Evolutionary conservation across 2,888 invertebrate species (phyloP).

Genomic region (Thymelicus lineola): DNA sequence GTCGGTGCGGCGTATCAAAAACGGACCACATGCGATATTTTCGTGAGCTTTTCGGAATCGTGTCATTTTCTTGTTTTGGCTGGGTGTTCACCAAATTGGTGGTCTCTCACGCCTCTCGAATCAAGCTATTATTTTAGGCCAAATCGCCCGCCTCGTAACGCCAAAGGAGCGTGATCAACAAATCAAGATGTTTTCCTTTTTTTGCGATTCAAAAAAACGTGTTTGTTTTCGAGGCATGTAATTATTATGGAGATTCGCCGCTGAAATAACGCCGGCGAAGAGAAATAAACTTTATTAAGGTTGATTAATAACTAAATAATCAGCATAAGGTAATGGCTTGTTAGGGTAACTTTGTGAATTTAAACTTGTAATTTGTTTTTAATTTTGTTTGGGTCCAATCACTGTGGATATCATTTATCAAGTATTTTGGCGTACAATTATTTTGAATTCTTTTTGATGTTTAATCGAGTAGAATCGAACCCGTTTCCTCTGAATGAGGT

Average conservation of each 20-base stretch:
- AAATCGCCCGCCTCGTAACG: slow-evolving; percentile 66
- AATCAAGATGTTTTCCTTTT: slow-evolving; percentile 65
- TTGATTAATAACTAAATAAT: slow-evolving; percentile 60
- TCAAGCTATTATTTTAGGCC: slow-evolving; percentile 76
- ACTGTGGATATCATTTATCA: slow-evolving; percentile 18
- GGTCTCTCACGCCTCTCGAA: slow-evolving; percentile 78
- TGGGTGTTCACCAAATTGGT: slow-evolving; percentile 77
- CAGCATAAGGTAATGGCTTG: slow-evolving; percentile 47
- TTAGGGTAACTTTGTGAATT: slow-evolving; percentile 40
- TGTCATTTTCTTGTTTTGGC: slow-evolving; percentile 61
- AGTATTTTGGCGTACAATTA: slow-evolving; percentile 8
- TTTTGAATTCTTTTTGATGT: not conserved
- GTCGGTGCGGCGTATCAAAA: slow-evolving; percentile 75
- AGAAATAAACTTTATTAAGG: slow-evolving; percentile 62
- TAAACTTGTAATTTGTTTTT: slow-evolving; percentile 26
- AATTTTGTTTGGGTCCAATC: slow-evolving; percentile 16
- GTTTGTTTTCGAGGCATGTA: slow-evolving; percentile 81
- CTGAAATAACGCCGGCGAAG: slow-evolving; percentile 58
- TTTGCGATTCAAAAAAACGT: slow-evolving; percentile 63
- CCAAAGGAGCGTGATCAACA: slow-evolving; percentile 74
- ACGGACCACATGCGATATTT: slow-evolving; percentile 79
- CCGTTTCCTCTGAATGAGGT: slow-evolving; percentile 6
- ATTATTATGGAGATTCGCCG: slow-evolving; percentile 75
- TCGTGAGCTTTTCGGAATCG: slow-evolving; percentile 65
- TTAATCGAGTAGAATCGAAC: slow-evolving; percentile 13